Evolutionary conservation across 2,888 invertebrate species (phyloP).

Genomic region (Drosophila nigricruria): DNA sequence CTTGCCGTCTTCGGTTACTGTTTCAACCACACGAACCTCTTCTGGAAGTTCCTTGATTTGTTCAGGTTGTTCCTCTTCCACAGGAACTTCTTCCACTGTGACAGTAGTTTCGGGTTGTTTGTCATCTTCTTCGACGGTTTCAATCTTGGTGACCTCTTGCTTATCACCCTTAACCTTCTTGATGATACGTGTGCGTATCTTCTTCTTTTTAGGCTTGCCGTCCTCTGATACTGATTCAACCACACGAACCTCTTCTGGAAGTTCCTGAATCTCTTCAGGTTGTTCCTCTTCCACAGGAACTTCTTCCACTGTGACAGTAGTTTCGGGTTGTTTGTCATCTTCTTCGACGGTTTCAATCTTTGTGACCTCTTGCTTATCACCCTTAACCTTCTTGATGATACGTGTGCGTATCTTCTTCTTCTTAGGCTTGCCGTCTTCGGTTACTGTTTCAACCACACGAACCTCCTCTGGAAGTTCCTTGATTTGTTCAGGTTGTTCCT

Average conservation of each 20-base stretch:
- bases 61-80: conserved; percentile 16
- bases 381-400: conserved; percentile 35
- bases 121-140: conserved; percentile 34
- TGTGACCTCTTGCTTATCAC: conserved; percentile 34
- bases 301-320: conserved; percentile 29
- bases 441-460: conserved; percentile 17
- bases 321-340: conserved; percentile 29
- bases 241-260: conserved; percentile 28
- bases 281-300: conserved; percentile 16
- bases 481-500: conserved; percentile 16
- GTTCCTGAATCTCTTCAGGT: conserved; percentile 16
- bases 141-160: conserved; percentile 29
- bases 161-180: conserved; percentile 37
- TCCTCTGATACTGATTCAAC: conserved; percentile 21
- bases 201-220: conserved; percentile 28
- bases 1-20: conserved; percentile 17
- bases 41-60: conserved; percentile 21
- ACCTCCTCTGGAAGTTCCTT: conserved; percentile 25
- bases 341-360: conserved; percentile 31
- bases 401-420: conserved; percentile 31
- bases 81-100: conserved; percentile 16
- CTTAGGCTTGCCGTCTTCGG: conserved; percentile 25
- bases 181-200: conserved; percentile 31
- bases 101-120: conserved; percentile 26
- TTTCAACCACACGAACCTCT: conserved; percentile 24